Evolutionary conservation across 1,140 invertebrate genomes (phyloP).

Genomic region (Gryon sp.): DNA sequence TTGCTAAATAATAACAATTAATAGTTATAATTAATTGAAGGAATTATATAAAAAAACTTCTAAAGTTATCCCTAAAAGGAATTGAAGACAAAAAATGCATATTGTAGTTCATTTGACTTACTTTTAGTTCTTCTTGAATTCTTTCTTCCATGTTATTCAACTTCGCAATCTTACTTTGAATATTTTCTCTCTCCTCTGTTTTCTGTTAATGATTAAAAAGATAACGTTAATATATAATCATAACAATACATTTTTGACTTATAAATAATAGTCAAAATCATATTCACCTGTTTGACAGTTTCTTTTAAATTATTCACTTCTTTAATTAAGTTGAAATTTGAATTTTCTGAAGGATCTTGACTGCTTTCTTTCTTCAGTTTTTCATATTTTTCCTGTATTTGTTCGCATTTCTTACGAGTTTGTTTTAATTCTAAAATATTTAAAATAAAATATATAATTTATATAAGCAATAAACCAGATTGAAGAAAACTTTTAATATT

Average conservation of each 20-base stretch:
- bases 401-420: conserved; percentile 80
- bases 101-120: conserved; percentile 33
- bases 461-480: conserved; percentile 13
- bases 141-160: conserved; percentile 67
- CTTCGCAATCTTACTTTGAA: conserved; percentile 61
- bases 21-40: not conserved
- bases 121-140: conserved; percentile 68
- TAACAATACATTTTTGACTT: too few relatives aligned
- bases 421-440: conserved; percentile 83
- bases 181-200: conserved; percentile 55
- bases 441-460: too few relatives aligned
- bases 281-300: conserved; percentile 79
- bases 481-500: conserved; percentile 35
- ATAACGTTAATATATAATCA: too few relatives aligned
- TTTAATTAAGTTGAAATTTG: conserved; percentile 75
- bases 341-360: conserved; percentile 80
- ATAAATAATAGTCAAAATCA: too few relatives aligned
- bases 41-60: not conserved
- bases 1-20: conserved; percentile 30
- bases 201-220: conserved; percentile 34
- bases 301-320: conserved; percentile 64
- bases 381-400: conserved; percentile 82
- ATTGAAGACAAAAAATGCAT: not conserved
- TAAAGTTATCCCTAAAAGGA: not conserved
- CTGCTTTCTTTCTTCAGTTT: conserved; percentile 78